A percentile compares a stretch with the other conserved stretches of the same genome.
Conservation (phyloP, 2,113 vertebrate species). For the Poecilia latipinna region DNA sequence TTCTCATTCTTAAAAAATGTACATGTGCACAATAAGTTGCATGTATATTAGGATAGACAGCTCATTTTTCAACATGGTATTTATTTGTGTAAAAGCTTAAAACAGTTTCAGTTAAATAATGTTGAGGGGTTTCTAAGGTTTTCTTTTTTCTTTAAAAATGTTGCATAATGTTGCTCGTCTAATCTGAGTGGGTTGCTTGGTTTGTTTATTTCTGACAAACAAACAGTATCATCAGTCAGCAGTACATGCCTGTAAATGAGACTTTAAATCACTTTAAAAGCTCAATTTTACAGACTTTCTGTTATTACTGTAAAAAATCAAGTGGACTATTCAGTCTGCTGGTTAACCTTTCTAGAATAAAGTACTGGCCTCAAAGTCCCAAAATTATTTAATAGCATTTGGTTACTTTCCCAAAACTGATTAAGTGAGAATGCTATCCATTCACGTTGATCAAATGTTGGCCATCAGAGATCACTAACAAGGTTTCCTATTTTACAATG, state of each 20-base stretch:
- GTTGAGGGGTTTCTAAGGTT: neutral
- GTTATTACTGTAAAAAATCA: too few relatives aligned
- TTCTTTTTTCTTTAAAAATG: neutral
- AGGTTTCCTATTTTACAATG: neutral
- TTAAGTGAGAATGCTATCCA: neutral
- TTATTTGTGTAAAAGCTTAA: neutral
- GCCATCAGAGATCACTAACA: neutral
- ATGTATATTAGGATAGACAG: too few relatives aligned
- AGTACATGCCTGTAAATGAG: neutral
- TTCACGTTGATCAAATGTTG: neutral
- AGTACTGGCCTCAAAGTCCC: neutral
- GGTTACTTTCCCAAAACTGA: neutral
- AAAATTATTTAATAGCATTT: neutral
- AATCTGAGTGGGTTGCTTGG: slow-evolving; percentile 31
- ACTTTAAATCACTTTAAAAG: slow-evolving; percentile 1
- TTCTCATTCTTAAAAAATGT: neutral
- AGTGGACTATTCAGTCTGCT: neutral
- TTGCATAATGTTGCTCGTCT: slow-evolving; percentile 29
- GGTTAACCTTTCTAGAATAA: neutral
- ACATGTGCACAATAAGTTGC: neutral
- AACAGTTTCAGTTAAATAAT: neutral
- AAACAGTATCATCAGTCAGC: slow-evolving; percentile 9
- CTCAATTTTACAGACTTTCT: neutral
- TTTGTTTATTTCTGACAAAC: slow-evolving; percentile 19
- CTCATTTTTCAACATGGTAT: neutral